phyloP scores from a whole-genome alignment of 2,113 vertebrate genomes.

The Scomber japonicus region DNA sequence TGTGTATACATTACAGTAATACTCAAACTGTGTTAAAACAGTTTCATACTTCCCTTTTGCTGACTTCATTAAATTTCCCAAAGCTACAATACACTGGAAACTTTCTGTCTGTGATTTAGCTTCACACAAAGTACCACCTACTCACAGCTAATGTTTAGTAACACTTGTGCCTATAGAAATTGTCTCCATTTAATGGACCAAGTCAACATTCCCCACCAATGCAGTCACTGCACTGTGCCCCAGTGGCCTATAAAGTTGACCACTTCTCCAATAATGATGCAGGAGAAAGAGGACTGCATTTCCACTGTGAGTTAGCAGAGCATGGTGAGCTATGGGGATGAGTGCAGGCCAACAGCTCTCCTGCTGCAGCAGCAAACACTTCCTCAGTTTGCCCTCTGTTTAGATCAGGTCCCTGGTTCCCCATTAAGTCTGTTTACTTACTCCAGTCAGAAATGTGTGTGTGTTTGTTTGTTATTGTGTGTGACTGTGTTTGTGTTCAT shows the following conservation, averaged over 20 bases:
- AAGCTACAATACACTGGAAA: constrained; percentile 3
- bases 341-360: constrained; percentile 58
- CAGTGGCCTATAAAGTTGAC: constrained; percentile 43
- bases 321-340: constrained; percentile 51
- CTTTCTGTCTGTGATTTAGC: constrained; percentile 2
- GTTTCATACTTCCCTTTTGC: not conserved
- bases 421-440: constrained; percentile 75
- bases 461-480: constrained; percentile 2
- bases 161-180: constrained; percentile 29
- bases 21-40: not conserved
- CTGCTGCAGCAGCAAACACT: constrained; percentile 60
- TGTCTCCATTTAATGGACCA: constrained; percentile 27
- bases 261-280: constrained; percentile 49
- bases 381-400: constrained; percentile 59
- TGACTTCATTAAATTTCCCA: constrained; percentile 2
- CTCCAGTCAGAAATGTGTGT: constrained; percentile 50
- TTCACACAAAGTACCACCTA: not conserved
- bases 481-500: constrained; percentile 24
- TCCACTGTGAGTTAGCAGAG: constrained; percentile 58
- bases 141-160: constrained; percentile 24
- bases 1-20: not conserved
- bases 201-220: constrained; percentile 45
- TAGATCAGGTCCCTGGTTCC: constrained; percentile 65
- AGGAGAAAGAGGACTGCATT: constrained; percentile 36
- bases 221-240: constrained; percentile 42